Percentiles rank a stretch among this genome's conserved stretches.
These are phyloP conservation scores for Sterrhoptilus dennistouni DNA, from an alignment of 2,113 vertebrate species.

Conservation along the genomic window DNA sequence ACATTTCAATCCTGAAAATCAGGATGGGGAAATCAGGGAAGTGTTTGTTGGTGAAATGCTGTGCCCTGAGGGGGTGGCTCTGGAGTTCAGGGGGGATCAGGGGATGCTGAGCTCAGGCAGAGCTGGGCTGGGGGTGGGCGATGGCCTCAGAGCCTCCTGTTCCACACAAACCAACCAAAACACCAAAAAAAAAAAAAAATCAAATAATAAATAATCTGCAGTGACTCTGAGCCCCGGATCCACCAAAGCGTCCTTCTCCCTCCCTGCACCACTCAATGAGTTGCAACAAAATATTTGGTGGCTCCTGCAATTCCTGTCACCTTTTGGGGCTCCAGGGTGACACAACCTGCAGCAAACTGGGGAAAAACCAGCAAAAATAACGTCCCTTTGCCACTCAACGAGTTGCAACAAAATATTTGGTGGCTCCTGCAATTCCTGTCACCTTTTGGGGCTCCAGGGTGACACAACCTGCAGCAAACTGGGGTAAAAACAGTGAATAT, in stretches of 20 bases:
- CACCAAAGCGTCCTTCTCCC: not conserved
- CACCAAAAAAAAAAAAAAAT: not conserved
- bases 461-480: rapidly evolving
- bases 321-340: not conserved
- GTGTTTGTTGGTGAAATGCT: not conserved
- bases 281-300: not conserved
- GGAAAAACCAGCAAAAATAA: not conserved
- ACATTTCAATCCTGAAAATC: not conserved
- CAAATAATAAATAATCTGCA: not conserved
- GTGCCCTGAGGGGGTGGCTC: rapidly evolving
- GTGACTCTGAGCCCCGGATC: not conserved
- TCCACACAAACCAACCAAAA: not conserved
- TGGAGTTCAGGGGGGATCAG: rapidly evolving
- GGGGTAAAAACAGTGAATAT: not conserved
- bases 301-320: not conserved
- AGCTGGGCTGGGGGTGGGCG: not conserved
- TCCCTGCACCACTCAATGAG: rapidly evolving
- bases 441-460: not conserved
- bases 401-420: not conserved
- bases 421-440: not conserved
- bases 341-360: rapidly evolving
- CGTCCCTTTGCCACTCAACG: too few species aligned
- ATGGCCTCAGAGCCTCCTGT: rapidly evolving
- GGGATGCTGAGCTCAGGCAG: not conserved
- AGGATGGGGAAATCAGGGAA: not conserved